Evolutionary conservation across 1,140 invertebrate genomes (phyloP), one percentile per base, ranked within the genome.

Genomic region (Coelopa frigida): DNA sequence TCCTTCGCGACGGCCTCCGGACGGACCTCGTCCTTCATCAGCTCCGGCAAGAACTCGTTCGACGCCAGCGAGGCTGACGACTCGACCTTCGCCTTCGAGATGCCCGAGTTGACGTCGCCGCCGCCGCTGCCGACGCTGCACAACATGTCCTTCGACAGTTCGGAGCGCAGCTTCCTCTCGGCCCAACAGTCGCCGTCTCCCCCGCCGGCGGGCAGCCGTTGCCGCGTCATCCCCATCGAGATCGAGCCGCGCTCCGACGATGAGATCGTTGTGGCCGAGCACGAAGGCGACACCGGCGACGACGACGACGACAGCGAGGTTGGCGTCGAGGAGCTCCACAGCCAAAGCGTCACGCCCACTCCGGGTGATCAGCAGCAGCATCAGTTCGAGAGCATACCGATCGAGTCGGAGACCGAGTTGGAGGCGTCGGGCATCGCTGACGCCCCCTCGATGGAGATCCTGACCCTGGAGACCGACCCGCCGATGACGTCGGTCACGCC

Each of bases 1-100:
- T 82, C 81, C 54, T 77, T 80, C 40, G 81, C 79, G 3, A 78
- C 79, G 2, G 82, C 79, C 11, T 81, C 82, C 49, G 79, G 81
- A 40, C 67, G 70, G 27, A 66, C 67, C 6, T 72, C 71, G 40
- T 71, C 74, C 1, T 75, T 73, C 22, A 77, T 76, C 56, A 74
- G 76, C 8, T 66, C 55, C 6, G 66, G 58, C 3, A 67, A 67
- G 44, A 61, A 55, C 44, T 68, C 67, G 22, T 60, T 68, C 18
- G 67, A 70, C 41, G 23, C 40, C 12, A 49, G 50, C 7, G 63
- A 67, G 39, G 62, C 57, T 0, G 62, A 67, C 26, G 62, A 66
- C 15, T 63, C 60, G 2, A 67, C 62, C 4, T 31, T 63, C 20
- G 59, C 58, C 23, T 65, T 65, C 6, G 60, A 66, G 27, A 63